phyloP scores from a whole-genome alignment of 2,113 vertebrate species.

The Toxotes jaculatrix region DNA sequence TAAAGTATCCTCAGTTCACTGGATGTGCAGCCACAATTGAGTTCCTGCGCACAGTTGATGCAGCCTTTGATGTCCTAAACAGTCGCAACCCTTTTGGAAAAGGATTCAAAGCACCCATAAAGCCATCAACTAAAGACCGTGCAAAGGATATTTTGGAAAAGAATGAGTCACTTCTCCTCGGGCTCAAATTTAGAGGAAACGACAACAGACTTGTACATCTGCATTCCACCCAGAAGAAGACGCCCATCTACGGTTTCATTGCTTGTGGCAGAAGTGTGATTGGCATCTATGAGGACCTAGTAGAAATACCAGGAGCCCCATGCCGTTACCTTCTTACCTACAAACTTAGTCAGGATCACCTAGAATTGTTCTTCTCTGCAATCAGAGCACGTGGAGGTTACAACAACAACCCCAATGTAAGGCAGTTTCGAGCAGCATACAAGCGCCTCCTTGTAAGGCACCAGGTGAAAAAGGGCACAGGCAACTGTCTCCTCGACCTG shows the following conservation, averaged over 20 bases:
- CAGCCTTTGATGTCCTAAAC: background rate
- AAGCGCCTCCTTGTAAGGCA: background rate
- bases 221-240: slow-evolving; percentile 7
- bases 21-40: background rate
- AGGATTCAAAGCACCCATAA: background rate
- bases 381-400: too few species aligned
- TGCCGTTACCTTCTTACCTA: background rate
- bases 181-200: background rate
- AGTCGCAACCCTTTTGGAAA: background rate
- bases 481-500: slow-evolving; percentile 2
- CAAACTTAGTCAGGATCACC: too few species aligned
- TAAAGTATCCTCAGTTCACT: background rate
- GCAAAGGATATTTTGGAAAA: background rate
- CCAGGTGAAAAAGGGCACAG: background rate
- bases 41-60: background rate
- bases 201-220: background rate
- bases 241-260: background rate
- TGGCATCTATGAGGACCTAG: background rate
- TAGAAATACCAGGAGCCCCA: background rate
- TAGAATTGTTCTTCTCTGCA: too few species aligned
- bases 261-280: background rate
- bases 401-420: too few species aligned
- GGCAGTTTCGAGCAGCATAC: background rate
- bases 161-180: background rate
- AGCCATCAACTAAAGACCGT: background rate